Evolutionary conservation across 2,888 invertebrate species (phyloP), one percentile per base, ranked within the genome.

Genomic region (Mesoligia furuncula): DNA sequence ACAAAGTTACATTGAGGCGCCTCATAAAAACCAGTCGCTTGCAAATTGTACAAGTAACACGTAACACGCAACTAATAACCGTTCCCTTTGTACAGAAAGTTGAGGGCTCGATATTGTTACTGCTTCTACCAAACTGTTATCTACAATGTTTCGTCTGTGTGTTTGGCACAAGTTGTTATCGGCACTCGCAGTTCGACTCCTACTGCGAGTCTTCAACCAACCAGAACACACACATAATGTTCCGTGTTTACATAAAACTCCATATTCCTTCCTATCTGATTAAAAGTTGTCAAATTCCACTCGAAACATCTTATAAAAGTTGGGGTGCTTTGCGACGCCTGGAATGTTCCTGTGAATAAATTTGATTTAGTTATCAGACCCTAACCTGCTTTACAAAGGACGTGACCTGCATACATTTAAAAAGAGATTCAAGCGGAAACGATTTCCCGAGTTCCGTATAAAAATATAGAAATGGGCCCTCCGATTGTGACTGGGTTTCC

Each of bases 351-450:
- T 87, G 77, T 85, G 93, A 94, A 93, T 94, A 94, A 93, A 94
- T 94, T 94, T 94, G 93, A 94, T 94, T 94, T 92, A 93, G 93
- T 94, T 93, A 94, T 93, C 93, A 93, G 90, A 89, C 92, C 92
- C 91, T 91, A 91, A 93, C 92, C 91, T 92, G 93, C 88, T 93
- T 92, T 89, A 89, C 87, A 90, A 88, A 90, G 87, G 90, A 93
- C 91, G 92, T 92, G 94, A 90, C 93, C 93, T 90, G 94, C 92
- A 94, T 94, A 92, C 77, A 90, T 91, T 92, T 90, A 90, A 91
- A 91, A 88, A 90, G 85, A 88, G 84, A 90, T 86, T 85, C 80
- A 79, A 83, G 75, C 69, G 73, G 80, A 84, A 89, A 84, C 79
- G 85, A 70, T 87, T 87, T 83, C 8, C 68, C 65, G 64, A 68